A percentile compares a stretch with the other conserved stretches of the same genome.
These are phyloP conservation scores for Lepus townsendii DNA, from an alignment of 2,797 vertebrate genomes.

Conservation along the genomic window DNA sequence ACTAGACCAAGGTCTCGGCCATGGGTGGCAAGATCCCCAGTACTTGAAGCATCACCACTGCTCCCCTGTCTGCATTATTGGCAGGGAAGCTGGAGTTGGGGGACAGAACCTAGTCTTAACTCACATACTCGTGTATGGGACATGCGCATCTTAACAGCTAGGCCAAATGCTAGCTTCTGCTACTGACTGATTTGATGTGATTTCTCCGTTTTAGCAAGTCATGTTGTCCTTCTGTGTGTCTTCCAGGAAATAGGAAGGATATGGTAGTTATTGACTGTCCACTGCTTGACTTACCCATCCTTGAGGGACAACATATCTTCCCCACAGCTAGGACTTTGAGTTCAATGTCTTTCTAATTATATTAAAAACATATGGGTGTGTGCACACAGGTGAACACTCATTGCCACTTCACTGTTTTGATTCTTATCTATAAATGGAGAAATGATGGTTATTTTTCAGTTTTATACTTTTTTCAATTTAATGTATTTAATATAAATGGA, in stretches of 20 bases:
- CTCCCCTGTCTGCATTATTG: no score
- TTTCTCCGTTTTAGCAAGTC: conserved; percentile 22
- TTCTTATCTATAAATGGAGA: not conserved
- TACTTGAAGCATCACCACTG: no score
- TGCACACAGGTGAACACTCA: not conserved
- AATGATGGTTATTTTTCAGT: not conserved
- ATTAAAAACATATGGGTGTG: not conserved
- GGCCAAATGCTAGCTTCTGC: no score
- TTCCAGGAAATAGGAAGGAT: conserved; percentile 26
- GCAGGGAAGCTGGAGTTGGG: no score
- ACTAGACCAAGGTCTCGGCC: no score
- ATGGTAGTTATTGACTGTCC: not conserved
- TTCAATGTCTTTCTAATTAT: not conserved
- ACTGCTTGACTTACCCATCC: not conserved
- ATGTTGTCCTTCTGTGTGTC: conserved; percentile 7
- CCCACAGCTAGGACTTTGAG: not conserved
- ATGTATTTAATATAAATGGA: not conserved
- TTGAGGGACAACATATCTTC: not conserved
- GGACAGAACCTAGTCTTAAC: no score
- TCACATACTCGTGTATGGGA: no score
- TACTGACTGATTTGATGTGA: not conserved
- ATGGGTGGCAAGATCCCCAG: no score
- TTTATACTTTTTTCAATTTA: no score
- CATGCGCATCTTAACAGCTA: no score
- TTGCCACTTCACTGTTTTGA: not conserved